Base-by-base conservation (phyloP, 2,797 vertebrate species). In the Danionella dracula region DNA sequence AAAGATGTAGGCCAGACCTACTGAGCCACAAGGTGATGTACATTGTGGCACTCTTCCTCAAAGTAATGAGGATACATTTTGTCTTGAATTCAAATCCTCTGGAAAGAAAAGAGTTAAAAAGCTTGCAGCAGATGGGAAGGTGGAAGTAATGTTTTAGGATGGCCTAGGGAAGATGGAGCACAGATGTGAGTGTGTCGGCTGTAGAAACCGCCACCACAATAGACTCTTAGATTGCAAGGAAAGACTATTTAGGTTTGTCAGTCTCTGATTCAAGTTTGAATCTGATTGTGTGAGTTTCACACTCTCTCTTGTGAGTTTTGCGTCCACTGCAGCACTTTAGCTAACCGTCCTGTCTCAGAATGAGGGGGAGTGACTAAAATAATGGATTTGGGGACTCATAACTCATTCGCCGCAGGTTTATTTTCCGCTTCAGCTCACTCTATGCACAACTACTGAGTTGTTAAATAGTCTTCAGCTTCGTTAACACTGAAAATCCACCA, bases 51-150 rank as follows among this genome's bases (percentile, higher is more conserved):
- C 54, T 51, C 34, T 27, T 48, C 15, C 23, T 20, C 40, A 31
- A 53, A 53, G 49, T 21, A 15, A 17, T 20, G 16, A 42, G 9
- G 49, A 40, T 38, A 20, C 32, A 38, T 44, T 29, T 49, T 38
- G 34, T 49, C 32, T 21, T 64, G 61, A 37, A 17, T n/a, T 16
- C 38, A 13, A 21, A 55, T 38, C 17, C 5, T 17, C 9, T 37
- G 38, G 53, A 60, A 40, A 16, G n/a, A 50, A 75, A 73, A 55
- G 67, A 62, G 73, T 70, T 75, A 75, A 75, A 11, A 40, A 56
- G 56, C 64, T 66, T 78, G 76, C 70, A 73, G 67, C 50, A 77
- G 72, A 72, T 73, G 76, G 68, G 37, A 70, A 78, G 73, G 73
- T 71, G 61, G 55, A 65, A 71, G 68, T 66, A 70, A 45, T 37